A percentile compares a stretch with the other conserved stretches of the same genome.
Evolutionary conservation across 2,113 vertebrate genomes (phyloP).

Genomic region (Thunnus thynnus): DNA sequence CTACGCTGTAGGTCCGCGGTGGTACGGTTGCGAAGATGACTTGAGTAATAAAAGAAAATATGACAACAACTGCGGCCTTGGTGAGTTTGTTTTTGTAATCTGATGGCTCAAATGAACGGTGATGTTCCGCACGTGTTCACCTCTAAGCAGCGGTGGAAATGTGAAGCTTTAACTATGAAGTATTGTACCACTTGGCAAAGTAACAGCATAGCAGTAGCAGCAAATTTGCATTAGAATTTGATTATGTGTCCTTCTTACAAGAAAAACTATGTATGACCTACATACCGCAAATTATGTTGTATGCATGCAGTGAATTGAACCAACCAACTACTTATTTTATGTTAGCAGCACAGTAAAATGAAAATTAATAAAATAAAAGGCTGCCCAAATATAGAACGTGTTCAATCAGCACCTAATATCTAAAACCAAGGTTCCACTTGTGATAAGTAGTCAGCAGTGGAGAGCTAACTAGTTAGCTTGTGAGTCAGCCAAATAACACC

Average conservation of each 20-base stretch:
- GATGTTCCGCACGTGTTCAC: constrained; percentile 2
- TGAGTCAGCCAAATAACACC: constrained; percentile 57
- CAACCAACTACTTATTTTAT: background rate
- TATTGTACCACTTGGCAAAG: constrained; percentile 27
- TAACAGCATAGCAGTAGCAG: background rate
- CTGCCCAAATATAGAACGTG: background rate
- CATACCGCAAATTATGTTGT: background rate
- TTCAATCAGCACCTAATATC: background rate
- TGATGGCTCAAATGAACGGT: constrained; percentile 8
- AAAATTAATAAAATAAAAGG: background rate
- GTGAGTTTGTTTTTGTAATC: constrained; percentile 3
- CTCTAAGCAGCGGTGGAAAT: constrained; percentile 20
- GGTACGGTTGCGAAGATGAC: background rate
- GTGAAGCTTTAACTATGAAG: constrained; percentile 7
- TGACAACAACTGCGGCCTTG: background rate
- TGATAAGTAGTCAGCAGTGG: constrained; percentile 25
- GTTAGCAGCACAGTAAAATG: background rate
- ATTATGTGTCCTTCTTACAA: constrained; percentile 20
- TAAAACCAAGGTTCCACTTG: constrained; percentile 39
- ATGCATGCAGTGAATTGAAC: background rate
- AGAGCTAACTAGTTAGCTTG: constrained; percentile 24
- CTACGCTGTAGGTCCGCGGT: background rate
- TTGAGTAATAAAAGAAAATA: background rate
- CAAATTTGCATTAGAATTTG: constrained; percentile 45
- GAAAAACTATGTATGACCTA: constrained; percentile 36